These are phyloP conservation scores for Sycophila sp. DNA, from an alignment of 1,140 invertebrate genomes.

Conservation along the genomic window DNA sequence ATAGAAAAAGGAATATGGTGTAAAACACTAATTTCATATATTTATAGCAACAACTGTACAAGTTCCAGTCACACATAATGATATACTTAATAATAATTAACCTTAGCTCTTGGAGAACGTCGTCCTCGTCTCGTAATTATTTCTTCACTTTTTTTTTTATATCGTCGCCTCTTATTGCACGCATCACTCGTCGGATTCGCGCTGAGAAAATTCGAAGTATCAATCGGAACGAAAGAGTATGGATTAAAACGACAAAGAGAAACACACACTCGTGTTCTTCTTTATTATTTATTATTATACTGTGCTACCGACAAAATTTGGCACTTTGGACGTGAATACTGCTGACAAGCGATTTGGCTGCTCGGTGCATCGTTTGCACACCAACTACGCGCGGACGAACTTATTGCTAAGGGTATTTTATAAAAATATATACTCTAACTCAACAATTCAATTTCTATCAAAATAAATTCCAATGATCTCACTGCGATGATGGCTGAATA, in stretches of 20 bases:
- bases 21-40: constrained; percentile 67
- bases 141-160: constrained; percentile 1
- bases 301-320: constrained; percentile 18
- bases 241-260: no score
- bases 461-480: neutral
- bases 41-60: constrained; percentile 68
- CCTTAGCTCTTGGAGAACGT: constrained; percentile 40
- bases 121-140: constrained; percentile 7
- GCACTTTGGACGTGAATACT: constrained; percentile 34
- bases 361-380: neutral
- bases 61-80: constrained; percentile 61
- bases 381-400: constrained; percentile 12
- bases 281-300: neutral
- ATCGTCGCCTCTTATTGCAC: constrained; percentile 9
- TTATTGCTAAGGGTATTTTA: constrained; percentile 22
- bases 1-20: constrained; percentile 49
- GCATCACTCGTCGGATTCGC: constrained; percentile 30
- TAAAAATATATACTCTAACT: constrained; percentile 27
- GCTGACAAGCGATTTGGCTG: neutral
- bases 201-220: constrained; percentile 34
- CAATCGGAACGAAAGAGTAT: no score
- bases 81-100: constrained; percentile 54
- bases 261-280: no score
- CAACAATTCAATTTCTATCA: constrained; percentile 1
- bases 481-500: neutral